phyloP scores from a whole-genome alignment of 2,888 invertebrate species.

The Cantharis rufa region DNA sequence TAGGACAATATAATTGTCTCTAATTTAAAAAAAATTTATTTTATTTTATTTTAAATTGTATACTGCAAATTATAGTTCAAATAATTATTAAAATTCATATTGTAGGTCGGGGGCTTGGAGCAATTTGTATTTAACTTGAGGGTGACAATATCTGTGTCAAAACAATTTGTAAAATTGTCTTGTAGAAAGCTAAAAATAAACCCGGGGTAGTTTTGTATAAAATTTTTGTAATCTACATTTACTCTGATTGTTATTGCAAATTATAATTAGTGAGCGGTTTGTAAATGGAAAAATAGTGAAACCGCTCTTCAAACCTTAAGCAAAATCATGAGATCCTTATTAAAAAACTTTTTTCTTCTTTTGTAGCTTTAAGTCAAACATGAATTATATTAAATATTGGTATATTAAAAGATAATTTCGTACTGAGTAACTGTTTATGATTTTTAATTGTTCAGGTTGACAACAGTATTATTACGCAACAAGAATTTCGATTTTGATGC shows the following conservation, averaged over 20 bases:
- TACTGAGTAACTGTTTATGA: conserved; percentile 4
- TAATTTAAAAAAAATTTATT: background rate
- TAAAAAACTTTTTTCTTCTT: background rate
- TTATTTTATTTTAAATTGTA: background rate
- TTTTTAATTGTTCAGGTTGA: background rate
- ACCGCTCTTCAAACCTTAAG: background rate
- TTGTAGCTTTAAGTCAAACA: background rate
- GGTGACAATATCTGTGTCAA: conserved; percentile 28
- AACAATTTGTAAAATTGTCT: conserved; percentile 24
- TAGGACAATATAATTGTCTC: background rate
- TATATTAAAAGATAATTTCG: background rate
- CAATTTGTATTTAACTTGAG: conserved; percentile 23
- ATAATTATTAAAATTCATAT: background rate
- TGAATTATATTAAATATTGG: background rate
- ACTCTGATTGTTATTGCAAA: background rate
- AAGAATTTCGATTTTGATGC: conserved; percentile 8
- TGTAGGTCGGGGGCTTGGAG: background rate
- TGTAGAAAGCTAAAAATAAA: conserved; percentile 12
- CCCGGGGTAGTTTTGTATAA: conserved; percentile 6
- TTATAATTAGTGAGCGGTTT: conserved; percentile 11
- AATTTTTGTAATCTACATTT: background rate
- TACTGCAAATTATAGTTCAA: background rate
- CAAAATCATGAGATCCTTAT: background rate
- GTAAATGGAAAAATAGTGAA: conserved; percentile 7
- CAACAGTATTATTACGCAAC: background rate